Base-by-base conservation (phyloP, 2,113 vertebrate genomes). In the Pantherophis guttatus region DNA sequence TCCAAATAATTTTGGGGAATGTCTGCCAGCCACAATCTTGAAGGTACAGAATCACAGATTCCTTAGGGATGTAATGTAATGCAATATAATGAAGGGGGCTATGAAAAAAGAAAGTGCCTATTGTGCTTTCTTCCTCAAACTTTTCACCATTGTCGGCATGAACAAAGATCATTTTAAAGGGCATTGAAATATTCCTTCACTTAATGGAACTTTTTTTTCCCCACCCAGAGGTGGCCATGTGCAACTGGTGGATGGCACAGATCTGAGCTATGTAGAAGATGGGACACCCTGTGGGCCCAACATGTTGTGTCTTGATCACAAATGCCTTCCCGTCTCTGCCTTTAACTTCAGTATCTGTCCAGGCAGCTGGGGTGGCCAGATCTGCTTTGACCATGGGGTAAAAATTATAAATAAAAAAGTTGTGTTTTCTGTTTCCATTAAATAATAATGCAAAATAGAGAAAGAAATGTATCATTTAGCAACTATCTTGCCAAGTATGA, bases 321-420 rank as follows among this genome's bases (percentile, higher is more conserved):
- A 98, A 97, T 99, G 99, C 98, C 98, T 99, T 95, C 98, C 99
- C 6, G 97, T 98, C 94, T 97, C 97, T 0, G 97, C 98, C 90
- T 99, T 99, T 97, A 99, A 99, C 97, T 98, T 99, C 98, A 99
- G 99, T 97, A 98, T 96, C 95, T 99, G 99, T 92, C 96, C 98
- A 0, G 98, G 98, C 91, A 98, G 98, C 26, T 98, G 97, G 96
- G 98, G 97, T 0, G 98, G 97, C 86, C 97, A 96, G 88, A 98
- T 98, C 96, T 99, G 99, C 95, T 99, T 97, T 0, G 98, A 98
- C 92, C 99, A 99, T 0, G 99, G 99, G 98, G 99, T 99, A 97
- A 97, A 98, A 91, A 62, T 39, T 85, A 7, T 13, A 26, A 55
- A 75, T 52, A 26, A 91, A 0, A 59, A 58, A n/a, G 44, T 48